Conservation (phyloP, 2,888 invertebrate species). For the Esperia sulphurella region DNA sequence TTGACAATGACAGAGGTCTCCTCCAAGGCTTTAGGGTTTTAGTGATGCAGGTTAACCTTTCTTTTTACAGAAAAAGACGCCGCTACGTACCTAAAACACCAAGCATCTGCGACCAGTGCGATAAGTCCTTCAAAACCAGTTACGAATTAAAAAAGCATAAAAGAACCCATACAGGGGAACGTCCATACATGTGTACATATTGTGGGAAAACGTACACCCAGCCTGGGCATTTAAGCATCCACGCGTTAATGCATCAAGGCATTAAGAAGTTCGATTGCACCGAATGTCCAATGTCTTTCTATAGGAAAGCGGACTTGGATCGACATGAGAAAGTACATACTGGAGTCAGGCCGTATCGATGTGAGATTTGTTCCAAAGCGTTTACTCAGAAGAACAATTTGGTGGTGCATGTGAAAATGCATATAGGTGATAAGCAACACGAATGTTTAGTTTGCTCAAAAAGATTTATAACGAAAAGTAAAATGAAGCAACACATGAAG, state of each 20-base stretch:
- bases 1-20: no score
- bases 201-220: conserved; percentile 70
- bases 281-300: conserved; percentile 28
- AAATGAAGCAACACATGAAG: conserved; percentile 46
- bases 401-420: conserved; percentile 62
- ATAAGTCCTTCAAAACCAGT: conserved; percentile 49
- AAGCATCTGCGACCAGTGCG: conserved; percentile 47
- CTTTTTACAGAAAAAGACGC: conserved; percentile 19
- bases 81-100: conserved; percentile 28
- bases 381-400: conserved; percentile 65
- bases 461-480: conserved; percentile 53
- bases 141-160: conserved; percentile 58
- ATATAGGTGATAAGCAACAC: conserved; percentile 50
- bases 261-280: conserved; percentile 56
- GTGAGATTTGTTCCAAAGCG: conserved; percentile 57
- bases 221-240: conserved; percentile 56
- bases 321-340: conserved; percentile 60
- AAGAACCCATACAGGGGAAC: conserved; percentile 55
- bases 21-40: no score
- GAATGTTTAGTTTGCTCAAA: conserved; percentile 50
- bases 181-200: conserved; percentile 62
- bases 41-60: neutral
- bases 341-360: conserved; percentile 55
- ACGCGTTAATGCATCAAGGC: conserved; percentile 54
- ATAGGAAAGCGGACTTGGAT: conserved; percentile 56